Percentiles rank a stretch among this genome's conserved stretches.
phyloP scores from a whole-genome alignment of 2,113 vertebrate species.

The Silurus glanis region DNA sequence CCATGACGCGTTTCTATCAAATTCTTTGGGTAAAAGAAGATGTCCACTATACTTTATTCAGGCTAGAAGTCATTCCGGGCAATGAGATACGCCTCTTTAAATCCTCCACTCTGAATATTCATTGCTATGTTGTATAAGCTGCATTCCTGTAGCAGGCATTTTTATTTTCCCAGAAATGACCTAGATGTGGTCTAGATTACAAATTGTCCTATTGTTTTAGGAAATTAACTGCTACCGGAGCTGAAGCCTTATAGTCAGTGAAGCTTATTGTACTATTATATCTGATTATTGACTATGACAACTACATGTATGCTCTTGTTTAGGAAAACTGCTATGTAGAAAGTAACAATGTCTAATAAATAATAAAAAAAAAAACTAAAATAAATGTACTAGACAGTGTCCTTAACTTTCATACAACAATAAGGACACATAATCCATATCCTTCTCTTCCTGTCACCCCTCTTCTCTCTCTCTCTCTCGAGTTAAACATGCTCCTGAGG shows the following conservation, averaged over 20 bases:
- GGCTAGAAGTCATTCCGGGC: not conserved
- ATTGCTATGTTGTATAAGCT: not conserved
- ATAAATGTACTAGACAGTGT: not conserved
- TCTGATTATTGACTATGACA: constrained; percentile 4
- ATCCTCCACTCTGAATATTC: not conserved
- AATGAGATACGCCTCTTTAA: not conserved
- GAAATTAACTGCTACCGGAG: not conserved
- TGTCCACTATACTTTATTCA: not conserved
- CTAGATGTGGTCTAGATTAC: not conserved
- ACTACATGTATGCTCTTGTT: not conserved
- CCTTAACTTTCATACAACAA: too few species aligned
- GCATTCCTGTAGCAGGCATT: not conserved
- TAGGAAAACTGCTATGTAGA: not conserved
- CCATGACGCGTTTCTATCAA: not conserved
- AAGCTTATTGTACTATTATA: not conserved
- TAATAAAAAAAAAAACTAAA: not conserved
- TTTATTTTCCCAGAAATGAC: not conserved
- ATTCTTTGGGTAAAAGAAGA: not conserved
- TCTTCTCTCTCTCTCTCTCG: too few species aligned
- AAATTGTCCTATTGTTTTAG: not conserved
- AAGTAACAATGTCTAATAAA: not conserved
- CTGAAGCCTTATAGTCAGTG: not conserved
- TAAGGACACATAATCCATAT: too few species aligned
- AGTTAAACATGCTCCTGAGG: too few species aligned
- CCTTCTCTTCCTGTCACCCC: too few species aligned